These are phyloP conservation scores for Aporophyla nigra DNA, from an alignment of 2,888 invertebrate genomes.

Conservation along the genomic window DNA sequence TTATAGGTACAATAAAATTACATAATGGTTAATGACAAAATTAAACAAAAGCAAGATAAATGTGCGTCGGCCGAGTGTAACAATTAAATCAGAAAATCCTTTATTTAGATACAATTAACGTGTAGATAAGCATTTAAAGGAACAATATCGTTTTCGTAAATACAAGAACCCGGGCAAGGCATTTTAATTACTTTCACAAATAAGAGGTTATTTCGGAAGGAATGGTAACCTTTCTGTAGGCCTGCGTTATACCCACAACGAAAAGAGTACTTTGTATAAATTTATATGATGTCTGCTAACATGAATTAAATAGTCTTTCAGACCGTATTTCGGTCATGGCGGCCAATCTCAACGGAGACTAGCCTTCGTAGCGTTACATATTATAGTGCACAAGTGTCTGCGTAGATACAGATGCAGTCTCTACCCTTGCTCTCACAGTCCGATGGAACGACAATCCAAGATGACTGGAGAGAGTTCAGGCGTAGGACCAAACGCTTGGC, in stretches of 20 bases:
- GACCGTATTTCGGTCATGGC: too few species aligned
- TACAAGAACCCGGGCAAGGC: constrained; percentile 4
- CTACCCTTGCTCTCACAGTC: too few species aligned
- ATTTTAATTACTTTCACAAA: constrained; percentile 61
- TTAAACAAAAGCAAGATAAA: neutral
- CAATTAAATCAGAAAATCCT: neutral
- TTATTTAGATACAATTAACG: neutral
- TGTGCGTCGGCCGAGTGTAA: neutral
- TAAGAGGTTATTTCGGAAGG: constrained; percentile 45
- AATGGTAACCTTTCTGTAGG: constrained; percentile 17
- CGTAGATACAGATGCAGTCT: too few species aligned
- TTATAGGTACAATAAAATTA: too few species aligned
- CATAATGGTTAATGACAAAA: too few species aligned
- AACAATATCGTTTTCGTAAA: neutral
- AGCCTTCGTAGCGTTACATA: too few species aligned
- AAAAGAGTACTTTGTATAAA: constrained; percentile 1
- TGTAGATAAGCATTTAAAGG: neutral
- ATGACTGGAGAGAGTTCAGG: too few species aligned
- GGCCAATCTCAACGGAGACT: too few species aligned
- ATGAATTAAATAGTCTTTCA: too few species aligned
- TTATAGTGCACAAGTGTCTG: too few species aligned
- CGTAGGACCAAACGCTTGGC: too few species aligned
- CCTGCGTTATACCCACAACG: neutral
- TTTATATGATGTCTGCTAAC: neutral
- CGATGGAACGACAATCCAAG: too few species aligned